Base-by-base conservation (phyloP, 2,113 vertebrate genomes). In the Sturnira hondurensis region DNA sequence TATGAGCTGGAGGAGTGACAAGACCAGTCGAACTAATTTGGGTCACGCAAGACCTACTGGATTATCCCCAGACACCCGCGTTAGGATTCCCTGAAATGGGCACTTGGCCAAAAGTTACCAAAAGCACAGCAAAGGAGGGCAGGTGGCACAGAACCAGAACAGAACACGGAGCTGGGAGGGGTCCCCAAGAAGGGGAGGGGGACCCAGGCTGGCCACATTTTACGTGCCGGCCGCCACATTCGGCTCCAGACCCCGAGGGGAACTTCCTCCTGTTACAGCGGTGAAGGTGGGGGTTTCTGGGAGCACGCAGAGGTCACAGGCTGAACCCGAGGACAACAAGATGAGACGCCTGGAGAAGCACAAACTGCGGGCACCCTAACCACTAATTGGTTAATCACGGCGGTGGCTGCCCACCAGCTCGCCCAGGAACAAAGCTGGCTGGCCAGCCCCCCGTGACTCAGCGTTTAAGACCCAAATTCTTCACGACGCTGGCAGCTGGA, bases 371-470 rank as follows among this genome's bases (percentile, higher is more conserved):
- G n/a, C 3, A 6, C 92, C 56, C 80, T 71, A 73, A 90, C 76
- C 81, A 90, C 84, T 96, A 80, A 95, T 67, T 61, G 89, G 16
- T 56, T 93, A 65, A 95, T 95, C 87, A 70, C 14, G 61, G 50
- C 41, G 92, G 26, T 86, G 15, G 24, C 17, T 19, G 16, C 41
- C 33, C n/a, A 5, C 45, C 45, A 31, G 10, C 52, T 61, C 19
- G 20, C 38, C 91, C 22, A 15, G 54, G 63, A 84, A 47, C 71
- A 92, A 74, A 92, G 31, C 9, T 36, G 8, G 20, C 19, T 56
- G 19, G 17, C 47, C 12, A 4, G 15, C 50, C 50, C 50, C 4
- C 43, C 19, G 16, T 96, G 92, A 95, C 17, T 96, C 86, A 89
- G 56, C 20, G 74, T 43, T 86, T 93, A 94, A 89, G 85, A 91